Conservation (phyloP, 2,888 invertebrate species). For the Diloba caeruleocephala region DNA sequence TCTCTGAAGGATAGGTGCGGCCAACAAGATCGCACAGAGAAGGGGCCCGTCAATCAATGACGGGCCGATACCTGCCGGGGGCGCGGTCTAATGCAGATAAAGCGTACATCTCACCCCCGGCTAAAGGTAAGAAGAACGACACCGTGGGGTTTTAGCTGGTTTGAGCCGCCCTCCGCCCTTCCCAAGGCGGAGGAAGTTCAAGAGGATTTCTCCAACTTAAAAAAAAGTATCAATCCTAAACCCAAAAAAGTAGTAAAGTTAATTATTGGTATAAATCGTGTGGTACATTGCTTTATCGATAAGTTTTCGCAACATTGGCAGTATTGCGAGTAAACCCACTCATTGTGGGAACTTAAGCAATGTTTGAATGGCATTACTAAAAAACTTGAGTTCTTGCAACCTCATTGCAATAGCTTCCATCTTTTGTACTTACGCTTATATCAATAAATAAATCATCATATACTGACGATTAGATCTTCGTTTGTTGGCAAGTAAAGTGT, state of each 20-base stretch:
- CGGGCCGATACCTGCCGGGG: too few relatives aligned
- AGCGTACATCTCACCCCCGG: too few relatives aligned
- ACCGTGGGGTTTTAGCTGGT: too few relatives aligned
- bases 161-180: too few relatives aligned
- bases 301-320: constrained; percentile 39
- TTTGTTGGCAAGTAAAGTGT: constrained; percentile 18
- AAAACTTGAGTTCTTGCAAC: constrained; percentile 38
- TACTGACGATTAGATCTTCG: constrained; percentile 2
- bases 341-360: constrained; percentile 48
- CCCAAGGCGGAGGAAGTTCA: too few relatives aligned
- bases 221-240: too few relatives aligned
- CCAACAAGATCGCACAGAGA: too few relatives aligned
- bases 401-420: constrained; percentile 32
- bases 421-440: constrained; percentile 1
- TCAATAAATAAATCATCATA: constrained; percentile 5
- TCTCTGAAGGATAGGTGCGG: too few relatives aligned
- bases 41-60: too few relatives aligned
- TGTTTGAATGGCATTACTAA: constrained; percentile 44
- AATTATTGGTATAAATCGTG: constrained; percentile 10
- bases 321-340: constrained; percentile 31
- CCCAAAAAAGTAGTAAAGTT: neutral
- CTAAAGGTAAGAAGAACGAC: too few relatives aligned
- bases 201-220: too few relatives aligned
- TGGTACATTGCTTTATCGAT: constrained; percentile 12
- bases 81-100: too few relatives aligned